Base-by-base conservation (phyloP, 2,113 vertebrate species). In the Alaudala cheleensis region DNA sequence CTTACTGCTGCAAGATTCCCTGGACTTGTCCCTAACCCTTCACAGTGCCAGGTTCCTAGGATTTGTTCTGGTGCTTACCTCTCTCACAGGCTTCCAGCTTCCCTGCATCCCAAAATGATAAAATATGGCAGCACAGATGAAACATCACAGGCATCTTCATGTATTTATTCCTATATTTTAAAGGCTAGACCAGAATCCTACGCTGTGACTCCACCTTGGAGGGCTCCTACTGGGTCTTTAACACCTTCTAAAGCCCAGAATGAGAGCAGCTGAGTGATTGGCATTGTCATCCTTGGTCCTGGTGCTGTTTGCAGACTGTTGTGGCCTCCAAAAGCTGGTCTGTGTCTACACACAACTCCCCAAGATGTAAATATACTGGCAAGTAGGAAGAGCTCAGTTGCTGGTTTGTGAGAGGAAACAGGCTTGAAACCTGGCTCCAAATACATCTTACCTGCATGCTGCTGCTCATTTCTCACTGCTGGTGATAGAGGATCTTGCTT, bases 401-500 rank as follows among this genome's bases (percentile, higher is more conserved):
- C 29, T 89, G 64, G 28, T 81, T 91, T 89, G 39, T 4, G 26
- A 73, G 44, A 79, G 53, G 44, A 58, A 81, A 51, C 29, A 50
- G 67, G 76, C 58, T 74, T 24, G 25, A 56, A 21, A 39, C 23
- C 57, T 72, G 57, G 29, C 39, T 77, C 66, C 74, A 71, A 9
- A 31, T 23, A 54, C 25, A 49, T 1, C 0, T 84, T 62, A 62
- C 57, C 53, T 90, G 86, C 79, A 45, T 69, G 80, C 90, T 94
- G 86, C 90, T 93, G 84, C 70, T 92, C 88, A 69, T 49, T 57
- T 77, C 81, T 88, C 89, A 33, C 57, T 70, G 5, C 37, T 81
- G 54, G 28, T 86, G 54, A 54, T 7, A 86, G 65, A 96, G 72
- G 67, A 45, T 89, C 81, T 78, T 0, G 3, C 82, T 93, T 86